These are phyloP conservation scores for Acanthosepion lycidas DNA, from an alignment of 2,888 invertebrate species.

Conservation along the genomic window DNA sequence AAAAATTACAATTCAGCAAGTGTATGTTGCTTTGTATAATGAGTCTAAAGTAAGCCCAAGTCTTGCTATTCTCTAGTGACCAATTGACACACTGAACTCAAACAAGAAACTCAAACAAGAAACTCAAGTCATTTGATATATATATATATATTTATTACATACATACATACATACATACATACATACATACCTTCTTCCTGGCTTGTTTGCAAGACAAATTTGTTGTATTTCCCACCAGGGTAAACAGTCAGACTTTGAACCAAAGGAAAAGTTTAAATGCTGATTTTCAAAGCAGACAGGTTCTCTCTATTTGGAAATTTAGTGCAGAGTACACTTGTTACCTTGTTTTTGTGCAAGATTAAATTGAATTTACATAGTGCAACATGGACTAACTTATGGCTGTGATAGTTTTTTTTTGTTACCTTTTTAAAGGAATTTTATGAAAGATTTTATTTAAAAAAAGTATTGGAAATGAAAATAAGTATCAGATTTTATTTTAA, in stretches of 20 bases:
- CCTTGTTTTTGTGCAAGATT: no score
- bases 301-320: no score
- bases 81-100: slow-evolving; percentile 2
- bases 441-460: no score
- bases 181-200: neutral
- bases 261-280: neutral
- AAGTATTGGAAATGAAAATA: no score
- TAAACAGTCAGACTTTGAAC: neutral
- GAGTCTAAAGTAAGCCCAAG: neutral
- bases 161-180: neutral
- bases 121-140: neutral
- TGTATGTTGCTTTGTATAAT: neutral
- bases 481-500: no score
- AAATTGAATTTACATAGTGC: no score
- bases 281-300: neutral
- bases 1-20: neutral
- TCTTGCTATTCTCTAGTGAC: neutral
- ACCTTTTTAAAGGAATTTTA: no score
- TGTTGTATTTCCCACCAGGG: neutral
- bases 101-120: neutral
- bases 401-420: no score
- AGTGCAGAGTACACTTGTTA: no score
- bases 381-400: no score
- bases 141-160: neutral
- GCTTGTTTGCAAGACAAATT: neutral